phyloP scores from a whole-genome alignment of 2,888 invertebrate genomes.

The Coecobrya sp. region DNA sequence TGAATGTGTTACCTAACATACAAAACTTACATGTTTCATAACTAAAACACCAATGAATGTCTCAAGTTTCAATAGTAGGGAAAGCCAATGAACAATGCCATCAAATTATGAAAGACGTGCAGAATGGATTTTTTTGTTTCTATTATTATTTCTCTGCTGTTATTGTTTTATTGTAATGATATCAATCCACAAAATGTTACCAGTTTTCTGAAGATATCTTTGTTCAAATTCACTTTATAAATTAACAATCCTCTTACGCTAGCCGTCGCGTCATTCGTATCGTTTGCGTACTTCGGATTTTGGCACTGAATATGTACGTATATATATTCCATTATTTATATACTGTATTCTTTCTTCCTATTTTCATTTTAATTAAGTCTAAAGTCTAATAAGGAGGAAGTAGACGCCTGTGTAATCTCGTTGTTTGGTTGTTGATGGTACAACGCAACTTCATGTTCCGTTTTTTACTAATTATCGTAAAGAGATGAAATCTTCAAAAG shows the following conservation, averaged over 20 bases:
- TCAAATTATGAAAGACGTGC: constrained; percentile 20
- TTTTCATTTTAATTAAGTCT: constrained; percentile 47
- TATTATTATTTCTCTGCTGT: background rate
- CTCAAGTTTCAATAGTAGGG: background rate
- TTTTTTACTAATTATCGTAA: constrained; percentile 43
- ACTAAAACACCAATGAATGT: too few relatives aligned
- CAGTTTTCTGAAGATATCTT: background rate
- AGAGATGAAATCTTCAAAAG: constrained; percentile 10
- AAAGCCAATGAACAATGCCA: background rate
- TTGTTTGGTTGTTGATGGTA: background rate
- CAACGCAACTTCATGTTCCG: background rate
- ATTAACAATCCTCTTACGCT: constrained; percentile 27
- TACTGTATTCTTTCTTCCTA: background rate
- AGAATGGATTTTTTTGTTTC: background rate
- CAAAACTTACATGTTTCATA: background rate
- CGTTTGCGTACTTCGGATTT: background rate
- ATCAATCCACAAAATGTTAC: background rate
- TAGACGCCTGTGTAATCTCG: background rate
- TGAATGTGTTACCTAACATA: background rate
- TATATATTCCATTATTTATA: background rate
- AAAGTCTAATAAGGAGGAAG: constrained; percentile 28
- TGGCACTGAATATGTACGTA: background rate
- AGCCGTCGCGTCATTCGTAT: background rate
- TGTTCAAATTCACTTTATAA: background rate
- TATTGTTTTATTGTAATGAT: background rate